Conservation (phyloP, 2,113 vertebrate species). For the Gambusia affinis region DNA sequence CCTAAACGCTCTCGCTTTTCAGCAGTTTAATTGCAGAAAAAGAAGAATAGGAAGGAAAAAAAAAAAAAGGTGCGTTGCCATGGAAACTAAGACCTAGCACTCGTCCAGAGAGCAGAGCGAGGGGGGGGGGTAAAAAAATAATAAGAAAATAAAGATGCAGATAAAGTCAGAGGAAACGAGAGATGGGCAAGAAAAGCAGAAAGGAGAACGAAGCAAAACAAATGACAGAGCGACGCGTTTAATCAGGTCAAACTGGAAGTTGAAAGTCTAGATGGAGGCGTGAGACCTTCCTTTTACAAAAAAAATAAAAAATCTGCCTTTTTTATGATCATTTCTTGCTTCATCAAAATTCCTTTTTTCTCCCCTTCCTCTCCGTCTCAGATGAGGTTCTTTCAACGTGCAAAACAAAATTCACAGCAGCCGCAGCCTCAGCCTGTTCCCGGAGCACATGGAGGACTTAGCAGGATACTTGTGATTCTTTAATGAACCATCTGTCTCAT, state of each 20-base stretch:
- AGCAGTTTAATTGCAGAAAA: slow-evolving; percentile 27
- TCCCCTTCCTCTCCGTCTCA: slow-evolving; percentile 1
- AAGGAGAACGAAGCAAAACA: neutral
- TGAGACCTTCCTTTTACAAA: slow-evolving; percentile 10
- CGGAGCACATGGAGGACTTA: slow-evolving; percentile 60
- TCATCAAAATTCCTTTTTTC: neutral
- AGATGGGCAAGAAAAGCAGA: neutral
- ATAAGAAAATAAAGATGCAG: slow-evolving; percentile 27
- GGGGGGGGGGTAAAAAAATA: no score
- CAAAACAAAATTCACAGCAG: slow-evolving; percentile 25
- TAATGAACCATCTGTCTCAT: slow-evolving; percentile 77
- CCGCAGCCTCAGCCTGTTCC: slow-evolving; percentile 30
- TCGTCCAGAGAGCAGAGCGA: slow-evolving; percentile 21
- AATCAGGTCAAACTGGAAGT: neutral
- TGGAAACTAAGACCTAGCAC: slow-evolving; percentile 63
- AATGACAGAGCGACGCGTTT: neutral
- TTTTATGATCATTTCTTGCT: neutral
- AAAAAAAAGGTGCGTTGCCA: slow-evolving; percentile 39
- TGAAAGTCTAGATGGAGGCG: neutral
- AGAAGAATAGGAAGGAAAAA: neutral
- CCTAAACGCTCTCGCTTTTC: slow-evolving; percentile 18
- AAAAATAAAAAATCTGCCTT: slow-evolving; percentile 8
- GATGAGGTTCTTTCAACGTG: slow-evolving; percentile 10
- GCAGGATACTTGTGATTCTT: slow-evolving; percentile 69
- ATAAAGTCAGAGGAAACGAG: slow-evolving; percentile 20